Evolutionary conservation across 2,797 vertebrate genomes (phyloP).

Genomic region (Pogonophryne albipinna): DNA sequence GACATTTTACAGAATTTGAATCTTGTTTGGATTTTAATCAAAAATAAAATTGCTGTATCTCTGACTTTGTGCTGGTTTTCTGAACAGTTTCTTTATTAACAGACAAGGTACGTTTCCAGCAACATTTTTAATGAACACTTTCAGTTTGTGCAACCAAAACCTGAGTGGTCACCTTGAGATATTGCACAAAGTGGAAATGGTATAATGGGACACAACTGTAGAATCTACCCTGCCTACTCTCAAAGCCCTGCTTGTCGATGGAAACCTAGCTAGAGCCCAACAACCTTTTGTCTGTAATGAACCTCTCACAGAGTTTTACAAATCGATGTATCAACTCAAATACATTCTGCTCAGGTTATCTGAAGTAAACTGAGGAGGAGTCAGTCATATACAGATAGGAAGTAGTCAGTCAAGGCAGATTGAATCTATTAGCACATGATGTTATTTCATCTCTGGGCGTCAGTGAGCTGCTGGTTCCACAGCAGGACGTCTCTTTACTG

Average conservation of each 20-base stretch:
- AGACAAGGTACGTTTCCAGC: too few species aligned
- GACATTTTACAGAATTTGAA: background rate
- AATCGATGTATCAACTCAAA: constrained; percentile 6
- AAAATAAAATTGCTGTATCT: background rate
- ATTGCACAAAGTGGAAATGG: too few species aligned
- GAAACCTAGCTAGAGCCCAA: background rate
- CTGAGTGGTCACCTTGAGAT: too few species aligned
- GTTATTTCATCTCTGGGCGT: constrained; percentile 57
- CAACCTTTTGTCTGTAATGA: background rate
- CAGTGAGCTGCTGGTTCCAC: constrained; percentile 61
- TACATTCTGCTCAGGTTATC: constrained; percentile 24
- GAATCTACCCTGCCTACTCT: too few species aligned
- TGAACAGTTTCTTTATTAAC: background rate
- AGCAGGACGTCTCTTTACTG: constrained; percentile 79
- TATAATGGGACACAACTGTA: too few species aligned
- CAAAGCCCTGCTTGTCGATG: too few species aligned
- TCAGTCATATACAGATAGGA: constrained; percentile 44
- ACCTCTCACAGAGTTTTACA: constrained; percentile 6
- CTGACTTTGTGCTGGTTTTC: background rate
- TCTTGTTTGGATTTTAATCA: background rate
- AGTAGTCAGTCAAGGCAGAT: constrained; percentile 57
- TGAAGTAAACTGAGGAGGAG: constrained; percentile 38
- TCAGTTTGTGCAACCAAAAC: too few species aligned
- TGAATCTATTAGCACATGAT: constrained; percentile 71
- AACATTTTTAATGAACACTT: too few species aligned